Conservation (phyloP, 2,797 vertebrate species). For the Apodemus agrarius region DNA sequence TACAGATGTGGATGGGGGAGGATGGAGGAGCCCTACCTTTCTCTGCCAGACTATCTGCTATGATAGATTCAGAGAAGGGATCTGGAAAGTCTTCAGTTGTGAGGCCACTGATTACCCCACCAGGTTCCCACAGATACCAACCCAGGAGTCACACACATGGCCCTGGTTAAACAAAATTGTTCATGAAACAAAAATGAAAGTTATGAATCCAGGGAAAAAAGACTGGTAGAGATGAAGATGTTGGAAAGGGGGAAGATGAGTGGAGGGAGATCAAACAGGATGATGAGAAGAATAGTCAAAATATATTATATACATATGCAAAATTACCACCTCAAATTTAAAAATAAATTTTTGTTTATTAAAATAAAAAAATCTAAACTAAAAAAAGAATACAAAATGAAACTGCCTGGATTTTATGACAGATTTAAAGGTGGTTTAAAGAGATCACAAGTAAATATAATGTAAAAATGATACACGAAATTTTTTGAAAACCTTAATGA, state of each 20-base stretch:
- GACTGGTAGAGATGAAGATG: not conserved
- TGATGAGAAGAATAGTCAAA: not conserved
- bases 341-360: not conserved
- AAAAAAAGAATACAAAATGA: not conserved
- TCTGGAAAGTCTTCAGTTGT: not conserved
- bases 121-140: not conserved
- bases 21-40: not conserved
- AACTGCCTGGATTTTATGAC: not conserved
- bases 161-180: not conserved
- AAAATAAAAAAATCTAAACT: not conserved
- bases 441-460: constrained; percentile 21
- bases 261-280: not conserved
- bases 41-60: not conserved
- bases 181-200: not conserved
- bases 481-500: constrained; percentile 27
- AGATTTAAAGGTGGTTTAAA: constrained; percentile 26
- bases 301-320: not conserved
- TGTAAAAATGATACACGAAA: not conserved
- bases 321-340: not conserved
- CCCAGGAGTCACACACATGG: not conserved
- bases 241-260: not conserved
- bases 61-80: not conserved
- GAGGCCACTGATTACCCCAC: not conserved
- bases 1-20: not conserved
- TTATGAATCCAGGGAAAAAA: not conserved